These are phyloP conservation scores for Dipodomys stephensi DNA, from an alignment of 2,113 vertebrate species.

Conservation along the genomic window DNA sequence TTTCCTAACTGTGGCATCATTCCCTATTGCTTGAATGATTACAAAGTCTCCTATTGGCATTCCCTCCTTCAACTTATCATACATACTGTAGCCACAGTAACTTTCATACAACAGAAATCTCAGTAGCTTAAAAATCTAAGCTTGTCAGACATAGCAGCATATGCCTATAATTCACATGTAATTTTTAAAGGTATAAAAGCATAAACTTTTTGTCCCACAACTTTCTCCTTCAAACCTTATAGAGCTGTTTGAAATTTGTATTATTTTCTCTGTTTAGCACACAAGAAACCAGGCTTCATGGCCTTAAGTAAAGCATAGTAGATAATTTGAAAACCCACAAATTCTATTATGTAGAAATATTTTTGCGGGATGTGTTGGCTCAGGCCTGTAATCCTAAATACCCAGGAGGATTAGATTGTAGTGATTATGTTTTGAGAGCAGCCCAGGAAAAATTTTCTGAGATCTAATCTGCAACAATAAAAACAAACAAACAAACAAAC, in stretches of 20 bases:
- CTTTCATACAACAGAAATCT: slow-evolving; percentile 15
- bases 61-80: not conserved
- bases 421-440: too few species aligned
- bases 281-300: not conserved
- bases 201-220: not conserved
- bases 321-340: not conserved
- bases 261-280: not conserved
- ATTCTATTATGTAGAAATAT: slow-evolving; percentile 1
- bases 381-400: too few species aligned
- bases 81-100: not conserved
- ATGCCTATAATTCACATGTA: not conserved
- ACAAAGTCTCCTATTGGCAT: too few species aligned
- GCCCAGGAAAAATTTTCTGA: too few species aligned
- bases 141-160: too few species aligned
- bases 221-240: not conserved
- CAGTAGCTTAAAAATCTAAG: slow-evolving; percentile 3
- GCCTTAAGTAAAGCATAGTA: not conserved
- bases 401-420: too few species aligned
- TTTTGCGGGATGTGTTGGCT: too few species aligned
- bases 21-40: too few species aligned
- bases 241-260: not conserved
- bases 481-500: too few species aligned
- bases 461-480: too few species aligned
- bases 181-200: slow-evolving; percentile 25
- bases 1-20: too few species aligned